Conservation (phyloP, 2,113 vertebrate genomes). For the Smithornis capensis region DNA sequence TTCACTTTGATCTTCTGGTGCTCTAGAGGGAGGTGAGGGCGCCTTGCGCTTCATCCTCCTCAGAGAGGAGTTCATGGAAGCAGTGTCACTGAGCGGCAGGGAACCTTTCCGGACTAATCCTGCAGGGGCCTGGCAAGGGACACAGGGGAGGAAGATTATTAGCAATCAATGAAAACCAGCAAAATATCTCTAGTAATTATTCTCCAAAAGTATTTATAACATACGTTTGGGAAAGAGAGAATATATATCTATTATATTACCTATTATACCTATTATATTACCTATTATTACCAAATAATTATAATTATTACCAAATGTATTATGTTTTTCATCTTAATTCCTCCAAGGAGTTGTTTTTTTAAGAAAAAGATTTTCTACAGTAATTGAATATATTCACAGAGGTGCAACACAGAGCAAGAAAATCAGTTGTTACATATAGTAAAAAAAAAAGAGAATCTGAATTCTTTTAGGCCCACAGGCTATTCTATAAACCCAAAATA, state of each 20-base stretch:
- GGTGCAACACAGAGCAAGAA: not conserved
- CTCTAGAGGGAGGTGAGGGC: slow-evolving; percentile 81
- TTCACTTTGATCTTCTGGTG: slow-evolving; percentile 62
- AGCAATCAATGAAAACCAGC: not conserved
- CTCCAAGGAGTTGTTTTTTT: not conserved
- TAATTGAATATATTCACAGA: slow-evolving; percentile 3
- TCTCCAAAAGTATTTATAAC: not conserved
- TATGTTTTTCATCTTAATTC: not conserved
- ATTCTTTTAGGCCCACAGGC: not conserved
- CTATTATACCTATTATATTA: too few species aligned
- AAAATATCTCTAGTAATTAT: not conserved
- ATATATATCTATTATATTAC: not conserved
- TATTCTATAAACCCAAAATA: not conserved
- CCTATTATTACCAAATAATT: too few species aligned
- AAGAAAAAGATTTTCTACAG: not conserved
- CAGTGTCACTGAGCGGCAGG: slow-evolving; percentile 68
- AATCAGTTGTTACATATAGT: not conserved
- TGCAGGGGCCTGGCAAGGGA: slow-evolving; percentile 17
- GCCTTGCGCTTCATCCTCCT: slow-evolving; percentile 92
- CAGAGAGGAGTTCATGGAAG: slow-evolving; percentile 80
- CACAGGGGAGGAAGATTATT: not conserved
- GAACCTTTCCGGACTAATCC: slow-evolving; percentile 69
- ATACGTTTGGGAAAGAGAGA: not conserved
- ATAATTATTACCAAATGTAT: not conserved
- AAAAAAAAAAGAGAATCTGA: not conserved